Base-by-base conservation (phyloP, 2,113 vertebrate species). In the Salvelinus fontinalis region DNA sequence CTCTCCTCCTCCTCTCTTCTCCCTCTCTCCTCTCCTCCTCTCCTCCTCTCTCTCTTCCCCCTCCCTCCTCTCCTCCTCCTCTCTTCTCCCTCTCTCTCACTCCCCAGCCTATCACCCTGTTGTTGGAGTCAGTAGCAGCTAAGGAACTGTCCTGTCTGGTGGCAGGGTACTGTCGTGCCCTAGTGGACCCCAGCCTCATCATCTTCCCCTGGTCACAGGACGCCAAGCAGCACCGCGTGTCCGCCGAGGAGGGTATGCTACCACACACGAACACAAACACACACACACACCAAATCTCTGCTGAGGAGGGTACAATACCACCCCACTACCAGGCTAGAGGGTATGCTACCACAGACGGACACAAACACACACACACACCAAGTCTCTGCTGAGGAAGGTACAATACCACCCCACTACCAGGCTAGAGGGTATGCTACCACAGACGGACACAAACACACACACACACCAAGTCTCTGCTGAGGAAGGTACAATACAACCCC, bases 71-170 rank as follows among this genome's bases (percentile, higher is more conserved):
- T 65, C 24, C 85, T 14, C 14, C 9, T 51, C 14, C 13, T 4
- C 48, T 49, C 48, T 68, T 20, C 4, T 68, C 66, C 20, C 31
- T 34, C 27, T 27, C 27, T 27, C 27, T 14, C 18, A 6, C 86
- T 26, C 57, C 18, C 22, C 79, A 98, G 97, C 88, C 97, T 83
- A 95, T 99, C 60, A 96, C 96, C 1, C 86, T 99, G 80, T 90
- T 99, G 51, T 78, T 99, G 90, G 97, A 99, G 84, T 94, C 95
- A 18, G 94, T 92, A 75, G 94, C 95, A 31, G 97, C 97, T 1
- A 99, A 99, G 90, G 97, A 99, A 67, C 92, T 99, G 54, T 93
- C 94, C 80, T 99, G 98, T 84, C 92, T 98, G 62, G 94, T 99
- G 24, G 85, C 81, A 31, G 98, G 98, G 2, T 99, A 99, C 87